Evolutionary conservation across 2,113 vertebrate species (phyloP).

Genomic region (Dipodomys merriami): DNA sequence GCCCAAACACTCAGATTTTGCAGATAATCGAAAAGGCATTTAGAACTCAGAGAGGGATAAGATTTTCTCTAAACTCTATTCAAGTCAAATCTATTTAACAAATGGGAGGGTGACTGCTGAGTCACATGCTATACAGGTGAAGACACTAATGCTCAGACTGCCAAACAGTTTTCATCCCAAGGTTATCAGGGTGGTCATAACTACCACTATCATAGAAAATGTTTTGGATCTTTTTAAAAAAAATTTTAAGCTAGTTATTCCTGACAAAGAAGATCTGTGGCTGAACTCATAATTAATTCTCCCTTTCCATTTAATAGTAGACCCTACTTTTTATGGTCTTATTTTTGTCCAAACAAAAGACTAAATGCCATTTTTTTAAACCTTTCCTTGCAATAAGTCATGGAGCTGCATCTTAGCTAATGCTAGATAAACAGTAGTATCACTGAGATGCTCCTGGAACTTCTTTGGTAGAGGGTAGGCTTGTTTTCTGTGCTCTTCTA

Average conservation of each 20-base stretch:
- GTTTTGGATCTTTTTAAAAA: not conserved
- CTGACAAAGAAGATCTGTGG: not conserved
- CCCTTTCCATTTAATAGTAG: not conserved
- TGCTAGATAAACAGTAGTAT: not conserved
- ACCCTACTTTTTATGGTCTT: not conserved
- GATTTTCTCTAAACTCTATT: not conserved
- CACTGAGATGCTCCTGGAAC: not conserved
- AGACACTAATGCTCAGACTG: not conserved
- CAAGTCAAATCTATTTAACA: not conserved
- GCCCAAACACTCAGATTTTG: not conserved
- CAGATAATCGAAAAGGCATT: not conserved
- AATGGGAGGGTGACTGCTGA: not conserved
- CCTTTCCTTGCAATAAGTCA: not conserved
- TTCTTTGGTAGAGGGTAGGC: not conserved
- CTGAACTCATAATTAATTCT: not conserved
- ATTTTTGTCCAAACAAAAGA: not conserved
- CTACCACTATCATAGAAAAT: not conserved
- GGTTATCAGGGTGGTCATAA: not conserved
- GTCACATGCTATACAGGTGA: not conserved
- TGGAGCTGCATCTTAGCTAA: not conserved
- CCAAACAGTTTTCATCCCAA: not conserved
- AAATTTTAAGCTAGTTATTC: not conserved
- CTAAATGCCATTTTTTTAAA: not conserved
- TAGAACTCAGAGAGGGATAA: not conserved
- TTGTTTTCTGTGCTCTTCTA: not conserved